phyloP scores from a whole-genome alignment of 2,113 vertebrate genomes.

The Thinocorus orbignyianus region DNA sequence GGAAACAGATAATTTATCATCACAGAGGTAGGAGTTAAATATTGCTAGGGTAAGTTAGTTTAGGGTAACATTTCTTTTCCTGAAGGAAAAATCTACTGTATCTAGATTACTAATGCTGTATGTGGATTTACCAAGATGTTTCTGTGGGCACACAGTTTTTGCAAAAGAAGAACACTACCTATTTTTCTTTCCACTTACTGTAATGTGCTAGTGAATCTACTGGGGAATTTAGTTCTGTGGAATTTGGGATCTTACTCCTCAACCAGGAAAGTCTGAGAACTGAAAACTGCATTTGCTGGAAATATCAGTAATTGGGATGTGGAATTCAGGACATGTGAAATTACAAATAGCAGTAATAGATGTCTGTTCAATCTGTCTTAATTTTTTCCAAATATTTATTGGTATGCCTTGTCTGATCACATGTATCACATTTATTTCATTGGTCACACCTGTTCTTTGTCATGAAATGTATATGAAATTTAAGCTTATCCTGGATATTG shows the following conservation, averaged over 20 bases:
- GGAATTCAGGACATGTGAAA: not conserved
- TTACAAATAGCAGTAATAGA: not conserved
- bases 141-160: not conserved
- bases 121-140: not conserved
- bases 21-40: not conserved
- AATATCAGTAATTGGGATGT: not conserved
- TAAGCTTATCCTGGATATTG: not conserved
- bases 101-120: not conserved
- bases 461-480: not conserved
- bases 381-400: not conserved
- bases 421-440: not conserved
- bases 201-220: not conserved
- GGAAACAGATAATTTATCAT: not conserved
- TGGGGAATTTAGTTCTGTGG: not conserved
- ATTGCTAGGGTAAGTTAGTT: not conserved
- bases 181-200: not conserved
- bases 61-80: not conserved
- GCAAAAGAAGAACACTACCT: not conserved
- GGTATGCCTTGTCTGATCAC: not conserved
- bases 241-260: not conserved
- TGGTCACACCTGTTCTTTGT: not conserved
- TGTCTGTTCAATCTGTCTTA: not conserved
- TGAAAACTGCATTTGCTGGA: not conserved
- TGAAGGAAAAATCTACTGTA: not conserved
- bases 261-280: not conserved